phyloP scores from a whole-genome alignment of 2,797 vertebrate genomes.

The Lutjanus campechanus region DNA sequence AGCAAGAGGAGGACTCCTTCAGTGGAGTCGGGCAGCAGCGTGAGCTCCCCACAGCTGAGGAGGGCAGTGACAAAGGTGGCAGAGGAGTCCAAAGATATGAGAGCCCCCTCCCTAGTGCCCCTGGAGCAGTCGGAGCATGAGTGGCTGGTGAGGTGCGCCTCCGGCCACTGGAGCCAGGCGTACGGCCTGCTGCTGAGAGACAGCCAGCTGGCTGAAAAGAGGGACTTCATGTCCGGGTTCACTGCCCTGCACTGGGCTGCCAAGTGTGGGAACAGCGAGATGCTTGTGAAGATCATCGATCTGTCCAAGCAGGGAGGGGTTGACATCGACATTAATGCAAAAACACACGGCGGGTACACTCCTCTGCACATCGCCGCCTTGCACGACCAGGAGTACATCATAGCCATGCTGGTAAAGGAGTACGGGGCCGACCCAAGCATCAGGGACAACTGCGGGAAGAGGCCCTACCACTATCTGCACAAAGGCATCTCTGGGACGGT shows the following conservation, averaged over 20 bases:
- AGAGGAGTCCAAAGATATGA: conserved; percentile 82
- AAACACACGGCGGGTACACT: conserved; percentile 91
- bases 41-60: conserved; percentile 79
- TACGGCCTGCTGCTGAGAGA: conserved; percentile 90
- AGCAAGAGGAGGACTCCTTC: conserved; percentile 60
- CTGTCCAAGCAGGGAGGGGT: conserved; percentile 78
- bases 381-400: conserved; percentile 86
- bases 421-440: conserved; percentile 84
- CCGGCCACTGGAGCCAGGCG: conserved; percentile 90
- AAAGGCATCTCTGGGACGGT: conserved; percentile 74
- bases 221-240: conserved; percentile 94
- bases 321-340: conserved; percentile 86
- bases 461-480: conserved; percentile 90
- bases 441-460: conserved; percentile 93
- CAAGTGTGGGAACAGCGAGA: conserved; percentile 90
- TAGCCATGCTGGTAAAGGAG: conserved; percentile 85
- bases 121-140: conserved; percentile 90
- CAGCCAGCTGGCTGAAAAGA: conserved; percentile 88
- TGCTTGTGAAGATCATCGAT: conserved; percentile 88
- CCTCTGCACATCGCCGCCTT: conserved; percentile 93
- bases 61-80: conserved; percentile 76
- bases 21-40: conserved; percentile 33
- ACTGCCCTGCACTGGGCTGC: conserved; percentile 95
- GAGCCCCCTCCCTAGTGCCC: conserved; percentile 69
- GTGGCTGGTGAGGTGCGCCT: conserved; percentile 90